phyloP scores from a whole-genome alignment of 2,888 invertebrate genomes.

The Eulithis prunata region DNA sequence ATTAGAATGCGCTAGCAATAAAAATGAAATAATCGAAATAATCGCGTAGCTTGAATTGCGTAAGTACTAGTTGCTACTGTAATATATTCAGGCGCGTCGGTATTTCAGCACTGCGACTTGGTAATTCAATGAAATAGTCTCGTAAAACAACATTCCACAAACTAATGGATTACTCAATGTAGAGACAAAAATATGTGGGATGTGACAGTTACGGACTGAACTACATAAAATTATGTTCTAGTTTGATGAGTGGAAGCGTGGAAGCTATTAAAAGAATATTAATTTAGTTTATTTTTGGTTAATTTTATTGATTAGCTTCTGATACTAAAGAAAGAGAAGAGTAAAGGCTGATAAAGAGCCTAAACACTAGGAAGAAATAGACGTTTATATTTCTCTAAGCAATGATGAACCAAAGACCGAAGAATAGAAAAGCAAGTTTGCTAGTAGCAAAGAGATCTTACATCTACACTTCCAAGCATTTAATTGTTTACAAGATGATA shows the following conservation, averaged over 20 bases:
- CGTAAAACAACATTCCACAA: conserved; percentile 35
- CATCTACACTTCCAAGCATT: conserved; percentile 22
- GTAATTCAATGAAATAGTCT: conserved; percentile 36
- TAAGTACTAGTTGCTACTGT: conserved; percentile 16
- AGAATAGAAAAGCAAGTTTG: conserved; percentile 2
- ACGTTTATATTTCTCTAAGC: not conserved
- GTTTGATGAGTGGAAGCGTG: conserved; percentile 6
- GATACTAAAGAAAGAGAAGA: too few relatives aligned
- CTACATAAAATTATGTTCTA: conserved; percentile 16
- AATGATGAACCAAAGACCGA: not conserved
- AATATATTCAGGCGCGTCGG: conserved; percentile 34
- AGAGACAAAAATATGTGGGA: conserved; percentile 31
- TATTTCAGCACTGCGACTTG: conserved; percentile 36
- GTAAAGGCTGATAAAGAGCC: not conserved
- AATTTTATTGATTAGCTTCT: too few relatives aligned
- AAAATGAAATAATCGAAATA: conserved; percentile 4
- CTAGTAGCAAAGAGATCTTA: conserved; percentile 13
- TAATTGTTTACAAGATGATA: conserved; percentile 34
- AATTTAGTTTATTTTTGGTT: too few relatives aligned
- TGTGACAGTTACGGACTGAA: conserved; percentile 29
- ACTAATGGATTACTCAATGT: conserved; percentile 39
- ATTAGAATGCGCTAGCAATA: conserved; percentile 15
- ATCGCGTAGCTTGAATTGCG: conserved; percentile 22
- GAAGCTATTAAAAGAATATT: not conserved
- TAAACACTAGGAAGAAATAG: not conserved